Percentiles rank a stretch among this genome's conserved stretches.
Conservation (phyloP, 2,113 vertebrate species). For the Anguilla rostrata region DNA sequence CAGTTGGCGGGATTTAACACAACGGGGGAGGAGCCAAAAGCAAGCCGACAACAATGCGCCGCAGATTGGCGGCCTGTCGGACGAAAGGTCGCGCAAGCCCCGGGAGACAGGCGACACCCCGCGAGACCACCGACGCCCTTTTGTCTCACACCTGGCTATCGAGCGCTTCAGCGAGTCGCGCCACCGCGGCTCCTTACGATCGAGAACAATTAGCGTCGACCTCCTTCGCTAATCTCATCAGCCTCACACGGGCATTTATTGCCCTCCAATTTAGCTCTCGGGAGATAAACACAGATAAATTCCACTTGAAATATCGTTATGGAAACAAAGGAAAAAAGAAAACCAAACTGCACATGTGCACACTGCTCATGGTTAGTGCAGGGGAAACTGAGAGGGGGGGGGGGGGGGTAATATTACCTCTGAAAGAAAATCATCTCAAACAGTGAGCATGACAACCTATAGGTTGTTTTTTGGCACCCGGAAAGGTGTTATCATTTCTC, state of each 20-base stretch:
- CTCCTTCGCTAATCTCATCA: slow-evolving; percentile 38
- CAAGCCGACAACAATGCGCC: slow-evolving; percentile 3
- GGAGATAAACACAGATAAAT: slow-evolving; percentile 38
- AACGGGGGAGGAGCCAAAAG: background rate
- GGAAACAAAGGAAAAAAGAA: slow-evolving; percentile 30
- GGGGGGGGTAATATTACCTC: background rate
- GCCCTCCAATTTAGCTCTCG: slow-evolving; percentile 38
- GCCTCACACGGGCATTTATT: slow-evolving; percentile 42
- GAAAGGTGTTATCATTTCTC: background rate
- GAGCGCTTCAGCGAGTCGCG: slow-evolving; percentile 43
- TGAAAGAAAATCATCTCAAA: background rate
- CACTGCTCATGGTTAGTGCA: background rate
- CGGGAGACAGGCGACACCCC: background rate
- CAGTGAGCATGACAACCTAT: background rate
- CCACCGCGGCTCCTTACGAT: slow-evolving; percentile 40
- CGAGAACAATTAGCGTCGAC: slow-evolving; percentile 59
- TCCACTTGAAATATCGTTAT: slow-evolving; percentile 33
- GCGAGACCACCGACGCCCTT: slow-evolving; percentile 29
- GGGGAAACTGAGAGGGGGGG: background rate
- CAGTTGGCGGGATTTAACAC: background rate
- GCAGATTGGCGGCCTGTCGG: background rate
- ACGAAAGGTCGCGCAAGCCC: background rate
- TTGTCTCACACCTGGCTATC: slow-evolving; percentile 37
- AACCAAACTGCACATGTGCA: background rate
- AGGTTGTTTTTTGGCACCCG: background rate